Conservation (phyloP, 2,888 invertebrate genomes). For the Eucera pruinosa region DNA sequence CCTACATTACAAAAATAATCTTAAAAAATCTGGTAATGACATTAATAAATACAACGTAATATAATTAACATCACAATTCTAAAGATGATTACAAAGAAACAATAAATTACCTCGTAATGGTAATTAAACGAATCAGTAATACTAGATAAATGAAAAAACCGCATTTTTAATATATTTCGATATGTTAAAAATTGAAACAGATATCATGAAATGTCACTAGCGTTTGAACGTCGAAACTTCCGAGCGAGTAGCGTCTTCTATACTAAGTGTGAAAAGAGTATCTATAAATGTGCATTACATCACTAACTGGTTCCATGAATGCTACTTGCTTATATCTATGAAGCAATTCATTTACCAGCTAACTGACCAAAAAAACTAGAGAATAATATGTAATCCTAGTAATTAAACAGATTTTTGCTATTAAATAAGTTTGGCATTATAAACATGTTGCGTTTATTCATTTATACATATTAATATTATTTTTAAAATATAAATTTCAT, state of each 20-base stretch:
- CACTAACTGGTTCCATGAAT: slow-evolving; percentile 80
- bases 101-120: slow-evolving; percentile 72
- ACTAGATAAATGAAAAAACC: slow-evolving; percentile 71
- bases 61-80: not conserved
- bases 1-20: slow-evolving; percentile 66
- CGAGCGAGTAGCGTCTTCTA: slow-evolving; percentile 75
- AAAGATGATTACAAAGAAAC: slow-evolving; percentile 28
- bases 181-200: not conserved
- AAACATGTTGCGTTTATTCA: not conserved
- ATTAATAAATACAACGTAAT: not conserved
- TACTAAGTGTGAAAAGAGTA: slow-evolving; percentile 75
- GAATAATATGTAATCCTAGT: slow-evolving; percentile 11
- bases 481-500: not conserved
- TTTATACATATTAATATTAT: not conserved
- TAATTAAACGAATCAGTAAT: slow-evolving; percentile 66
- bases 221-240: slow-evolving; percentile 54
- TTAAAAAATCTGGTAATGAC: not conserved
- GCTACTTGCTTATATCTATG: slow-evolving; percentile 38
- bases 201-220: slow-evolving; percentile 7
- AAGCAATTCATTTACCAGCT: slow-evolving; percentile 31
- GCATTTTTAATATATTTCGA: slow-evolving; percentile 68
- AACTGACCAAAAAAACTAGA: slow-evolving; percentile 18
- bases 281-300: slow-evolving; percentile 81
- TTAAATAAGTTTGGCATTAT: not conserved
- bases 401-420: not conserved